A percentile compares a stretch with the other conserved stretches of the same genome.
These are phyloP conservation scores for Oncorhynchus nerka DNA, from an alignment of 2,113 vertebrate species.

Conservation along the genomic window DNA sequence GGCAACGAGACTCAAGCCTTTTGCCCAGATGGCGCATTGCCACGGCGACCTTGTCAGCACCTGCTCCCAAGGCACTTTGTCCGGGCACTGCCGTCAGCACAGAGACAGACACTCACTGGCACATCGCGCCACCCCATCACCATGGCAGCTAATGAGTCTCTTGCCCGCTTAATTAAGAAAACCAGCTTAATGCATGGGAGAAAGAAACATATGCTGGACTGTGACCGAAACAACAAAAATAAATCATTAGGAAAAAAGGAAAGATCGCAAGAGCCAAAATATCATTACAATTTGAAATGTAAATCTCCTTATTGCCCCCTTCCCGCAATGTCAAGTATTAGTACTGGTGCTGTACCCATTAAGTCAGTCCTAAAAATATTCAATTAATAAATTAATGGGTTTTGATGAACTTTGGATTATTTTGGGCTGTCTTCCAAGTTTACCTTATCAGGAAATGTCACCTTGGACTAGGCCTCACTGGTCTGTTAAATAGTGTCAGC, in stretches of 20 bases:
- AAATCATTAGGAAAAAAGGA: constrained; percentile 69
- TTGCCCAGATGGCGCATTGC: constrained; percentile 76
- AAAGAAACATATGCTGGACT: constrained; percentile 62
- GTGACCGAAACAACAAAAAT: constrained; percentile 70
- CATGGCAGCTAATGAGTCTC: constrained; percentile 71
- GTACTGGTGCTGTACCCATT: constrained; percentile 43
- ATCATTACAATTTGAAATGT: constrained; percentile 80
- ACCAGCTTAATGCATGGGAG: constrained; percentile 61
- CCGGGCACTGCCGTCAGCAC: constrained; percentile 58
- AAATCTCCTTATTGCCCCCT: constrained; percentile 73
- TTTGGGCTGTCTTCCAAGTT: constrained; percentile 75
- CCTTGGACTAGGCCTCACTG: constrained; percentile 74
- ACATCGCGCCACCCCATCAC: constrained; percentile 64
- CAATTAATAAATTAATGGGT: constrained; percentile 81
- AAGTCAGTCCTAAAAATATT: constrained; percentile 67
- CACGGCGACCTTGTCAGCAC: constrained; percentile 79
- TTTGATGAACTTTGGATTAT: constrained; percentile 81
- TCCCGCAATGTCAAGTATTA: constrained; percentile 70
- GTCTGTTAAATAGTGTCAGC: constrained; percentile 71
- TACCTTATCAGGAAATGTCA: constrained; percentile 78
- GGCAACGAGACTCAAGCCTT: constrained; percentile 51
- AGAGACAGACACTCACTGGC: constrained; percentile 11
- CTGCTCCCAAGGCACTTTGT: constrained; percentile 78
- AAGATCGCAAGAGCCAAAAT: constrained; percentile 70
- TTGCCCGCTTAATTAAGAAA: constrained; percentile 74